phyloP scores from a whole-genome alignment of 2,113 vertebrate genomes.

The Felis catus region DNA sequence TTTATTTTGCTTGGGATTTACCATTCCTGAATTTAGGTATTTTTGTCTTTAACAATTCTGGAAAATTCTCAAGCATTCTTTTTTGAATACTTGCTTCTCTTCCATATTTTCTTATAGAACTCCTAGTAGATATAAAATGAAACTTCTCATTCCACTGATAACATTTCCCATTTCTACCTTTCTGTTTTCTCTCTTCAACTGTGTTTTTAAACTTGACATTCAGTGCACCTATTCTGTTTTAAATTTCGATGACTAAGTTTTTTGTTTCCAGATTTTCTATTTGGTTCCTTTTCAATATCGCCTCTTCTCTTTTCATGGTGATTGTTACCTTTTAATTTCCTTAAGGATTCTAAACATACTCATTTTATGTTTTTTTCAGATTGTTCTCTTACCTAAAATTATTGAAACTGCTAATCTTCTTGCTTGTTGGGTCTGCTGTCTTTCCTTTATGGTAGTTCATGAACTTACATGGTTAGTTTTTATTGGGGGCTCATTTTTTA shows the following conservation, averaged over 20 bases:
- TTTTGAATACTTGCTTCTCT: not conserved
- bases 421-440: not conserved
- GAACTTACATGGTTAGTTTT: not conserved
- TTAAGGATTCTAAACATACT: constrained; percentile 1
- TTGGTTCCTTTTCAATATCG: not conserved
- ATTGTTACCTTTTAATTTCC: constrained; percentile 28
- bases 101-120: not conserved
- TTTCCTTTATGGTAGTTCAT: not conserved
- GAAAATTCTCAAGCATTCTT: not conserved
- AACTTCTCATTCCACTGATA: not conserved
- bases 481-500: not conserved
- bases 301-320: not conserved
- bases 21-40: not conserved
- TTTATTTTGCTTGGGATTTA: not conserved
- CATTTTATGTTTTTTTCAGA: constrained; percentile 19
- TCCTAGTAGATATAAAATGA: not conserved
- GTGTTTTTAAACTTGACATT: not conserved
- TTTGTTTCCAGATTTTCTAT: not conserved
- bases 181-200: not conserved
- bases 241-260: not conserved
- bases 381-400: not conserved
- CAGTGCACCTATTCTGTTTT: not conserved
- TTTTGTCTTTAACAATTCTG: not conserved
- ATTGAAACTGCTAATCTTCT: not conserved
- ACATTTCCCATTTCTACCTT: not conserved